Base-by-base conservation (phyloP, 2,797 vertebrate species). In the Cephalopachus bancanus region DNA sequence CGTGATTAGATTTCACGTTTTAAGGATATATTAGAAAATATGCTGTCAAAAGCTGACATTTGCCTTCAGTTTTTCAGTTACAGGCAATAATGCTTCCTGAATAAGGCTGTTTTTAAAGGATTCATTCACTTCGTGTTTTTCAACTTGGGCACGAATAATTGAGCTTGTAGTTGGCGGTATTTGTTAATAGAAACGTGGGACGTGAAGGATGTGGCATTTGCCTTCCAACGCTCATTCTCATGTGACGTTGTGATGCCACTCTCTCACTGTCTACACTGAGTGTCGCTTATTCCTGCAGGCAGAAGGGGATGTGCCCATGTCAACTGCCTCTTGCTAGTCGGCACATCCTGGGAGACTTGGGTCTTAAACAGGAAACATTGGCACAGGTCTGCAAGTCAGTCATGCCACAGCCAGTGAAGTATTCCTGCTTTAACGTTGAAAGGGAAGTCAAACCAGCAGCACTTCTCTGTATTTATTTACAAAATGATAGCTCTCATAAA, bases 311-410 rank as follows among this genome's bases (percentile, higher is more conserved):
- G 44, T 96, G 89, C 92, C 86, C 96, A 91, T 92, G 89, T 88
- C 98, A 98, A 97, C 94, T 96, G 97, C 98, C 98, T 98, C 95
- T 75, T 96, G 98, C 97, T 96, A 97, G 49, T 88, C 98, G 94
- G 96, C 96, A 74, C 85, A 72, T 97, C 93, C 97, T 97, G 44
- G 96, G 89, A 85, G 97, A 97, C 51, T 74, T 84, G 92, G 92
- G 44, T 95, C 98, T 98, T 88, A 88, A 96, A 97, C 75, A 98
- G 96, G 93, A 97, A 98, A 97, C 78, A 89, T 3, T 91, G 37
- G 93, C 92, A 86, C 3, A 67, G 94, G 83, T 96, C 97, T 97
- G 89, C 0, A 92, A 98, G 93, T 91, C 96, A 93, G 91, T 97
- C 95, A 97, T 95, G 95, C 49, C 60, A 7, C 94, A 98, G 0